phyloP scores from a whole-genome alignment of 2,888 invertebrate genomes.

The Parnassius smintheus region DNA sequence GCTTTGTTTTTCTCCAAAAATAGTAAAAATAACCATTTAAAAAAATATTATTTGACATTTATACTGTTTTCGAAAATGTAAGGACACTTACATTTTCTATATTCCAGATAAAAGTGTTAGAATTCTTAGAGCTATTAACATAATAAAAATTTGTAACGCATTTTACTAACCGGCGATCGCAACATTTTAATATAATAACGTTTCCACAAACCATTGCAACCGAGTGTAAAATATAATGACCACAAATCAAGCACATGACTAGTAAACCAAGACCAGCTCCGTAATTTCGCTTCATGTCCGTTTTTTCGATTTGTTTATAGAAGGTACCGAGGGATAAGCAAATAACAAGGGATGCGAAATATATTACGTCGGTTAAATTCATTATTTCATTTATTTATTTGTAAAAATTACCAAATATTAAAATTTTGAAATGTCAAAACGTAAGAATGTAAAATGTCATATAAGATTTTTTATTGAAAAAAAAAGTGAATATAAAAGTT shows the following conservation, averaged over 20 bases:
- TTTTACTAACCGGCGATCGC: constrained; percentile 74
- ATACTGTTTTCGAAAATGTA: background rate
- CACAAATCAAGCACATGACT: constrained; percentile 81
- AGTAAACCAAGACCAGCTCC: constrained; percentile 83
- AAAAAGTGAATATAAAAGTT: too few relatives aligned
- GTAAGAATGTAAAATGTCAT: background rate
- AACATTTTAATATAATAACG: constrained; percentile 80
- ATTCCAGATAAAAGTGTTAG: background rate
- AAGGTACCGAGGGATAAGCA: constrained; percentile 82
- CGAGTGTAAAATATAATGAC: constrained; percentile 80
- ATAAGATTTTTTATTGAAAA: too few relatives aligned
- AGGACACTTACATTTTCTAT: too few relatives aligned
- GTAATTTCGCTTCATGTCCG: constrained; percentile 75
- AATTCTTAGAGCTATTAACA: background rate
- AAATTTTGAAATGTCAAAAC: constrained; percentile 3
- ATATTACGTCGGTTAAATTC: constrained; percentile 45
- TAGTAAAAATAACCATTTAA: background rate
- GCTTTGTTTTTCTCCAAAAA: background rate
- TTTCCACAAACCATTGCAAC: constrained; percentile 82
- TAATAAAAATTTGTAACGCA: background rate
- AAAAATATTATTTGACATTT: background rate
- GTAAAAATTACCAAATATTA: background rate
- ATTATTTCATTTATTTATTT: constrained; percentile 17
- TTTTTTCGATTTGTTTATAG: constrained; percentile 79
- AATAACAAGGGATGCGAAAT: constrained; percentile 51